Evolutionary conservation across 2,888 invertebrate genomes (phyloP).

Genomic region (Hetaerina titia): DNA sequence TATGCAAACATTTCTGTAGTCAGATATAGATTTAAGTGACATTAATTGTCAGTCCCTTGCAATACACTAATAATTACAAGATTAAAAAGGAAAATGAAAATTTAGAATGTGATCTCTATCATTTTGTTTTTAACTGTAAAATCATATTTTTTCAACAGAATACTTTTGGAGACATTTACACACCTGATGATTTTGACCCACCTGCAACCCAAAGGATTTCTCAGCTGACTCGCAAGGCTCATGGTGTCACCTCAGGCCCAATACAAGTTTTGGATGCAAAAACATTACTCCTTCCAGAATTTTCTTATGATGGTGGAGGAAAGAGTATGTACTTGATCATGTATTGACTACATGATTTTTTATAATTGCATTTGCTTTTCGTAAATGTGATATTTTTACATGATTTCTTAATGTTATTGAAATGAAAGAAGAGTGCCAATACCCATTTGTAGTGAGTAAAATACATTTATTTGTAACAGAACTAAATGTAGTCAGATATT

Average conservation of each 20-base stretch:
- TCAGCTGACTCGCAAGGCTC: slow-evolving; percentile 81
- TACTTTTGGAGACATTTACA: slow-evolving; percentile 92
- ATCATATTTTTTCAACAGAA: slow-evolving; percentile 77
- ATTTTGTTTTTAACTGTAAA: no score
- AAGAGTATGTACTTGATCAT: slow-evolving; percentile 74
- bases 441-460: background rate
- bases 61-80: no score
- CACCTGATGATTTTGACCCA: slow-evolving; percentile 94
- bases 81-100: no score
- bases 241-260: slow-evolving; percentile 85
- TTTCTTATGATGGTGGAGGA: slow-evolving; percentile 88
- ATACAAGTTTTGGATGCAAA: slow-evolving; percentile 89
- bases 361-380: background rate
- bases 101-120: no score
- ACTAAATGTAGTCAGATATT: background rate
- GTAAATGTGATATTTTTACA: background rate
- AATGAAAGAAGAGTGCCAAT: background rate
- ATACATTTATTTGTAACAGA: background rate
- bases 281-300: slow-evolving; percentile 86
- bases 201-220: slow-evolving; percentile 85
- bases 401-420: background rate
- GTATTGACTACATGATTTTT: background rate
- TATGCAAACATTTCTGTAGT: no score
- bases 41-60: no score
- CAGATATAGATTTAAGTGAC: no score